phyloP scores from a whole-genome alignment of 2,888 invertebrate genomes.

The Exocentrus adspersus region DNA sequence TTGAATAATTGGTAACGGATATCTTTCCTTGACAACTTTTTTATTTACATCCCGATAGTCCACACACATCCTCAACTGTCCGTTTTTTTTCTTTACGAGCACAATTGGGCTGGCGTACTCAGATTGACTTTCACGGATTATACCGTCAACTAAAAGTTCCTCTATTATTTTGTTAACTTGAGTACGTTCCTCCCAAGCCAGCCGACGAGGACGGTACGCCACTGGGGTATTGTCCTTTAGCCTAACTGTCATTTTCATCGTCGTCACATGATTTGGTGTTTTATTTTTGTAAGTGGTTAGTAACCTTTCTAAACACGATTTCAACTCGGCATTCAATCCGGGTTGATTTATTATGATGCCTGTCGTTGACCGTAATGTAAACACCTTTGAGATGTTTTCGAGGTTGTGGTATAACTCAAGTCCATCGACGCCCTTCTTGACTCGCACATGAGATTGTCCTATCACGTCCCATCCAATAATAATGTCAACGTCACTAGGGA shows the following conservation, averaged over 20 bases:
- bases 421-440: background rate
- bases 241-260: constrained; percentile 26
- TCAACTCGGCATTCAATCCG: constrained; percentile 1
- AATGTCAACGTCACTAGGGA: constrained; percentile 22
- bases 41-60: constrained; percentile 39
- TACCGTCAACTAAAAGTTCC: constrained; percentile 32
- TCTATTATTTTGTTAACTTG: constrained; percentile 30
- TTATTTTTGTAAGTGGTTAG: constrained; percentile 20
- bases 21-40: constrained; percentile 32
- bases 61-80: constrained; percentile 33
- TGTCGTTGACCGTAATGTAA: background rate
- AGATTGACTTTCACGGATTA: constrained; percentile 40
- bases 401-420: background rate
- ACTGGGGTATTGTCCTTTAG: constrained; percentile 34
- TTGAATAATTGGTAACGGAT: constrained; percentile 34
- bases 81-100: constrained; percentile 38
- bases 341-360: background rate
- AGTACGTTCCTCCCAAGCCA: constrained; percentile 30
- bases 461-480: constrained; percentile 1
- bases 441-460: background rate
- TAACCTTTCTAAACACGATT: background rate
- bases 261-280: constrained; percentile 30
- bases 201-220: constrained; percentile 31
- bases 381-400: background rate
- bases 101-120: constrained; percentile 43